Conservation (phyloP, 2,797 vertebrate genomes). For the Pagetopsis macropterus region DNA sequence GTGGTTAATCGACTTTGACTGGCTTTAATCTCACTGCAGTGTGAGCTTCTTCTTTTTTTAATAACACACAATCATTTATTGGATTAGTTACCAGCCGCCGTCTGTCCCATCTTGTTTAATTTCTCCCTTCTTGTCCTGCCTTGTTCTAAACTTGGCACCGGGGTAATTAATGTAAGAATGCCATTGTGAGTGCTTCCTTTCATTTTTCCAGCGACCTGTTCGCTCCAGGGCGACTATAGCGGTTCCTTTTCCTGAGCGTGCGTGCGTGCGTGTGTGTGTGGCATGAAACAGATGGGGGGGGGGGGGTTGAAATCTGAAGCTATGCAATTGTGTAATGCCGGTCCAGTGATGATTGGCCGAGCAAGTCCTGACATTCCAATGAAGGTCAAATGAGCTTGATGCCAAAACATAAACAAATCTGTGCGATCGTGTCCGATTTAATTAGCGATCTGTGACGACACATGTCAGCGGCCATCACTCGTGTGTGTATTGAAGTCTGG, state of each 20-base stretch:
- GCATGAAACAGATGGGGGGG: slow-evolving; percentile 12
- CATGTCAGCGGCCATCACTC: slow-evolving; percentile 17
- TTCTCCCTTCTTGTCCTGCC: slow-evolving; percentile 46
- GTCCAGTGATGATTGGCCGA: slow-evolving; percentile 11
- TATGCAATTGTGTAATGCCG: not conserved
- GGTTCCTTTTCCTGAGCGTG: not conserved
- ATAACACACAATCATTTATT: slow-evolving; percentile 60
- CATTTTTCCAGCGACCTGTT: slow-evolving; percentile 17
- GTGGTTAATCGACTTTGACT: slow-evolving; percentile 63
- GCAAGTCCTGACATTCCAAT: not conserved
- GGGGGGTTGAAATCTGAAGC: slow-evolving; percentile 14
- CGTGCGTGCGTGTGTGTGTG: not conserved
- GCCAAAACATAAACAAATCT: too few relatives aligned
- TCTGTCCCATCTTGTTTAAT: slow-evolving; percentile 43
- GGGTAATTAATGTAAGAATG: slow-evolving; percentile 55
- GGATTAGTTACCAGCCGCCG: slow-evolving; percentile 66
- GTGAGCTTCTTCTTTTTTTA: slow-evolving; percentile 50
- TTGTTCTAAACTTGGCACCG: slow-evolving; percentile 33
- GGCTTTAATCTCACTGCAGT: slow-evolving; percentile 57
- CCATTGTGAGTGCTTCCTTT: slow-evolving; percentile 16
- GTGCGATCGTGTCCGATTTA: slow-evolving; percentile 21
- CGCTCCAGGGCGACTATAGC: not conserved
- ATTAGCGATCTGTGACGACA: slow-evolving; percentile 29
- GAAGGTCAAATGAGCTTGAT: slow-evolving; percentile 21
- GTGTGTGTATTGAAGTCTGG: not conserved